A percentile compares a stretch with the other conserved stretches of the same genome.
Evolutionary conservation across 2,113 vertebrate species (phyloP).

Genomic region (Hippoglossus stenolepis): DNA sequence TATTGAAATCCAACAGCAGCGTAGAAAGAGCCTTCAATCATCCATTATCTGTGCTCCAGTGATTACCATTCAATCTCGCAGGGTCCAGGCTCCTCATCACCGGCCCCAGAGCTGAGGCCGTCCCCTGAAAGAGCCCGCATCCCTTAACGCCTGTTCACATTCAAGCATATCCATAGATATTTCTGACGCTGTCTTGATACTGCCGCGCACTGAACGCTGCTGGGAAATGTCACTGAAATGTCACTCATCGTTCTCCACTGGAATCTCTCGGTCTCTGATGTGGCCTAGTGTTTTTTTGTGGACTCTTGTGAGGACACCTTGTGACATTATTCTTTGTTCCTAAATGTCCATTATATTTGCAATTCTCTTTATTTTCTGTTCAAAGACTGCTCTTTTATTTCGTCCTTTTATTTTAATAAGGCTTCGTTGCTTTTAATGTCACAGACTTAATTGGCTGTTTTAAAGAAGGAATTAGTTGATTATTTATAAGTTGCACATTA

Average conservation of each 20-base stretch:
- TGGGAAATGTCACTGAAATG: slow-evolving; percentile 87
- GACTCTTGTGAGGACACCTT: slow-evolving; percentile 64
- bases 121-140: slow-evolving; percentile 77
- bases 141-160: slow-evolving; percentile 68
- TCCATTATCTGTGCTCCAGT: slow-evolving; percentile 84
- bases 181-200: slow-evolving; percentile 70
- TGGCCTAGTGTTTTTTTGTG: slow-evolving; percentile 49
- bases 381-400: slow-evolving; percentile 40
- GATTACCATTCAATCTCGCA: slow-evolving; percentile 84
- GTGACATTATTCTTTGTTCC: slow-evolving; percentile 73
- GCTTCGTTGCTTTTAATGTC: slow-evolving; percentile 68
- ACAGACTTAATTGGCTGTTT: slow-evolving; percentile 78
- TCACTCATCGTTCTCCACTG: slow-evolving; percentile 75
- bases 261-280: slow-evolving; percentile 73
- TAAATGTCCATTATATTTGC: slow-evolving; percentile 65
- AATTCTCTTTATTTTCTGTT: slow-evolving; percentile 48
- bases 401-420: slow-evolving; percentile 6
- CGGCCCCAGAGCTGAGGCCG: slow-evolving; percentile 69
- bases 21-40: slow-evolving; percentile 84
- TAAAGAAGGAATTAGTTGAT: slow-evolving; percentile 85
- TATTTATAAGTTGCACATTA: slow-evolving; percentile 86
- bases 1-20: slow-evolving; percentile 84
- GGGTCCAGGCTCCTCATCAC: slow-evolving; percentile 76
- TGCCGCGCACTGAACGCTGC: slow-evolving; percentile 71
- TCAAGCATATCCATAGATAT: slow-evolving; percentile 82